These are phyloP conservation scores for Euwallacea similis DNA, from an alignment of 1,140 invertebrate genomes.

Conservation along the genomic window DNA sequence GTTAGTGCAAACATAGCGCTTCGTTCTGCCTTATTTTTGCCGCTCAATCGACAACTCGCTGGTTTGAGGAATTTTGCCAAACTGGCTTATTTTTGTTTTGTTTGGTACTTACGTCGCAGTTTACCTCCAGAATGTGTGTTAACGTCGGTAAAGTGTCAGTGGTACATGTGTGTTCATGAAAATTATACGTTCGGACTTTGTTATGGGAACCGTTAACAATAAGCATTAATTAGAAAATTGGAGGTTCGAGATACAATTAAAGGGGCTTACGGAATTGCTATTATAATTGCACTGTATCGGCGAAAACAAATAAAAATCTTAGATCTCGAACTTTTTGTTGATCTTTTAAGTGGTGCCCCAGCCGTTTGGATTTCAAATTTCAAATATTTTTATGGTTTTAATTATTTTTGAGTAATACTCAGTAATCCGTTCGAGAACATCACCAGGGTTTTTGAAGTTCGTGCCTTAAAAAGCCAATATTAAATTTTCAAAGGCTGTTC, in stretches of 20 bases:
- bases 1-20: too few species aligned
- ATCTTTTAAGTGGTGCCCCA: not conserved
- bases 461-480: too few species aligned
- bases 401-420: not conserved
- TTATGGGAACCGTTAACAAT: not conserved
- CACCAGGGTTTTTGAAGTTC: not conserved
- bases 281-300: not conserved
- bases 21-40: too few species aligned
- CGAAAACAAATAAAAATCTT: not conserved
- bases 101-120: too few species aligned
- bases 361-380: not conserved
- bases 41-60: too few species aligned
- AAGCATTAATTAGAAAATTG: constrained; percentile 3
- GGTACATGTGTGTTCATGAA: not conserved
- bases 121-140: not conserved
- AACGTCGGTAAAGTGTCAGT: constrained; percentile 3
- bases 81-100: too few species aligned
- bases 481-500: too few species aligned
- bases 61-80: too few species aligned
- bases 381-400: not conserved
- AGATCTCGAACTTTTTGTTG: not conserved
- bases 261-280: not conserved
- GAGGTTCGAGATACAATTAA: not conserved
- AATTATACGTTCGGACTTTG: not conserved
- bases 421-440: not conserved